Conservation (phyloP, 2,113 vertebrate species). For the Gymnogyps californianus region DNA sequence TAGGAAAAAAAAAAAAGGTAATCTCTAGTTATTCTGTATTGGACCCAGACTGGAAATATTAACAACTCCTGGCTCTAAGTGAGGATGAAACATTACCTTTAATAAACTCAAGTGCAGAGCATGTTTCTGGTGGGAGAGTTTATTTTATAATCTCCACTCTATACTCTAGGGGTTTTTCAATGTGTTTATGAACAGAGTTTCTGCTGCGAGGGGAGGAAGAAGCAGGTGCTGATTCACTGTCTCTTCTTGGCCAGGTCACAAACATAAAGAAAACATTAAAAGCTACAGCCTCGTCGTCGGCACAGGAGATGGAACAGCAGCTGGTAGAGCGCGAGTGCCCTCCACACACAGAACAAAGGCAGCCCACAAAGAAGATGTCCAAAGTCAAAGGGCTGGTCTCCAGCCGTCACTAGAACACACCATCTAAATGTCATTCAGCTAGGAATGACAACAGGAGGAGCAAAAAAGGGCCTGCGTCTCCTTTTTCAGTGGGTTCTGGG, state of each 20-base stretch:
- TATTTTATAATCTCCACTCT: background rate
- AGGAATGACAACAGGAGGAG: conserved; percentile 55
- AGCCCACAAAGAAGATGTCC: conserved; percentile 83
- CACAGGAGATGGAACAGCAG: conserved; percentile 79
- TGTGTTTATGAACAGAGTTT: background rate
- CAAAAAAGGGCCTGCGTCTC: conserved; percentile 38
- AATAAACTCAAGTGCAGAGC: background rate
- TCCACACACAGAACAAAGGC: conserved; percentile 77
- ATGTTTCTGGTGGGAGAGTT: background rate
- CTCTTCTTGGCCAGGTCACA: conserved; percentile 72
- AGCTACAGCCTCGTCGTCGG: conserved; percentile 74
- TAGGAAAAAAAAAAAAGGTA: background rate
- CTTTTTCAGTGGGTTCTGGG: conserved; percentile 72
- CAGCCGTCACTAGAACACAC: conserved; percentile 79
- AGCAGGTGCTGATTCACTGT: conserved; percentile 57
- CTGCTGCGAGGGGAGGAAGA: conserved; percentile 63
- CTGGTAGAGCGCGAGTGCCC: conserved; percentile 76
- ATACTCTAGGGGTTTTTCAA: background rate
- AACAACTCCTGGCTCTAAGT: background rate
- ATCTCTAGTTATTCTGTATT: background rate
- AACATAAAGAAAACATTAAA: conserved; percentile 83
- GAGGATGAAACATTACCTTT: background rate
- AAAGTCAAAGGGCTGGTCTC: conserved; percentile 86
- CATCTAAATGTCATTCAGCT: conserved; percentile 62
- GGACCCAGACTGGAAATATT: background rate